These are phyloP conservation scores for Achatina immaculata DNA, from an alignment of 1,140 invertebrate species.

Conservation along the genomic window DNA sequence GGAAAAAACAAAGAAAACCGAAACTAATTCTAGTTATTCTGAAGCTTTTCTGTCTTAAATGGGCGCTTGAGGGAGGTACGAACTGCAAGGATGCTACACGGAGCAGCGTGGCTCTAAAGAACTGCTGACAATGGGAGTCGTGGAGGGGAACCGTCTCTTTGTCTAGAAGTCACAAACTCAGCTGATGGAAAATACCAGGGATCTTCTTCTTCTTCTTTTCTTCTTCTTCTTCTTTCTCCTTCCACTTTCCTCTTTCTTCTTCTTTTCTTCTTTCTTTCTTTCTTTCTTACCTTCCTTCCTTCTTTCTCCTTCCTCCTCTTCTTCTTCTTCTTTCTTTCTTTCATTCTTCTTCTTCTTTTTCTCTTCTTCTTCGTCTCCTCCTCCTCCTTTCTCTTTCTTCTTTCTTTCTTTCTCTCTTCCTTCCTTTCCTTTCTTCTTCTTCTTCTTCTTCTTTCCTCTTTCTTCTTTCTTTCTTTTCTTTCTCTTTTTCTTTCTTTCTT, in stretches of 20 bases:
- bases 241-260: slow-evolving; percentile 1
- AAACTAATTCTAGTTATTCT: not conserved
- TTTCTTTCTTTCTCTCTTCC: slow-evolving; percentile 26
- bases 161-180: not conserved
- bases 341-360: not conserved
- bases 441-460: not conserved
- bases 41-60: too few species aligned
- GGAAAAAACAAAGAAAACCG: not conserved
- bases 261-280: not conserved
- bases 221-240: slow-evolving; percentile 8
- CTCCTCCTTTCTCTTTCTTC: not conserved
- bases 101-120: too few species aligned
- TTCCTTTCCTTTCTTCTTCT: slow-evolving; percentile 15
- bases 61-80: too few species aligned
- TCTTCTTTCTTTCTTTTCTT: not conserved
- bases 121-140: too few species aligned
- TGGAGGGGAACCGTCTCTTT: not conserved
- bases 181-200: not conserved
- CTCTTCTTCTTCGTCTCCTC: not conserved
- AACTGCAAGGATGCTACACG: too few species aligned
- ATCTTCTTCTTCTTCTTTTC: not conserved
- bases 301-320: not conserved
- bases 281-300: not conserved
- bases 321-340: not conserved
- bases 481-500: not conserved